These are phyloP conservation scores for Helostoma temminkii DNA, from an alignment of 2,797 vertebrate genomes.

Conservation along the genomic window DNA sequence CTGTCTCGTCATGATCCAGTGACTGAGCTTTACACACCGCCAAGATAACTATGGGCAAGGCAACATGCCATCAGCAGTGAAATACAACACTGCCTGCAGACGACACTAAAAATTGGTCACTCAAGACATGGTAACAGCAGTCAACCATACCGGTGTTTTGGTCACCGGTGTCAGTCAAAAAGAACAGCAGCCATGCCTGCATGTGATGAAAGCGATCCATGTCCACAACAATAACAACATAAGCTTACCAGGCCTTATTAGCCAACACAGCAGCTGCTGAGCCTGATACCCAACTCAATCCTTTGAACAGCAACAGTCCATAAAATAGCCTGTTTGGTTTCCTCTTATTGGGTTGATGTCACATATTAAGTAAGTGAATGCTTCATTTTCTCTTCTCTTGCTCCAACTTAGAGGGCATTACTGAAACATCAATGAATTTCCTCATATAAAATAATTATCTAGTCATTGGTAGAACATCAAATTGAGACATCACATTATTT, in stretches of 20 bases:
- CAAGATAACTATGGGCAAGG: slow-evolving; percentile 26
- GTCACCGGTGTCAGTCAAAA: slow-evolving; percentile 57
- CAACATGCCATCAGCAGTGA: slow-evolving; percentile 55
- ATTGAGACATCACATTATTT: neutral
- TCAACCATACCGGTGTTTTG: slow-evolving; percentile 25
- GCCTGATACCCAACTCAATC: slow-evolving; percentile 22
- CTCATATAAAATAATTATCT: neutral
- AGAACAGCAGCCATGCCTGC: slow-evolving; percentile 74
- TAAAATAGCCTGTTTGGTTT: slow-evolving; percentile 29
- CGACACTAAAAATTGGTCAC: slow-evolving; percentile 22
- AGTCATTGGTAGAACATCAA: neutral
- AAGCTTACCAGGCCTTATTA: slow-evolving; percentile 29
- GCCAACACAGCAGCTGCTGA: slow-evolving; percentile 52
- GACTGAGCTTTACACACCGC: slow-evolving; percentile 67
- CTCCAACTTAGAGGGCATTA: neutral
- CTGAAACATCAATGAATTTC: neutral
- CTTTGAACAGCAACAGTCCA: slow-evolving; percentile 32
- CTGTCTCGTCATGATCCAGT: slow-evolving; percentile 41
- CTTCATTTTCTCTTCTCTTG: neutral
- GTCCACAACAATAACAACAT: slow-evolving; percentile 50
- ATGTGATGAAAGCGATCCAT: slow-evolving; percentile 55
- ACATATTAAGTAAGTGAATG: slow-evolving; percentile 1
- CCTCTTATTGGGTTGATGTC: slow-evolving; percentile 7
- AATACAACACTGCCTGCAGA: slow-evolving; percentile 62
- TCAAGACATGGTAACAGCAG: slow-evolving; percentile 49